Percentiles rank a stretch among this genome's conserved stretches.
Conservation (phyloP, 2,113 vertebrate species). For the Urocynchramus pylzowi region DNA sequence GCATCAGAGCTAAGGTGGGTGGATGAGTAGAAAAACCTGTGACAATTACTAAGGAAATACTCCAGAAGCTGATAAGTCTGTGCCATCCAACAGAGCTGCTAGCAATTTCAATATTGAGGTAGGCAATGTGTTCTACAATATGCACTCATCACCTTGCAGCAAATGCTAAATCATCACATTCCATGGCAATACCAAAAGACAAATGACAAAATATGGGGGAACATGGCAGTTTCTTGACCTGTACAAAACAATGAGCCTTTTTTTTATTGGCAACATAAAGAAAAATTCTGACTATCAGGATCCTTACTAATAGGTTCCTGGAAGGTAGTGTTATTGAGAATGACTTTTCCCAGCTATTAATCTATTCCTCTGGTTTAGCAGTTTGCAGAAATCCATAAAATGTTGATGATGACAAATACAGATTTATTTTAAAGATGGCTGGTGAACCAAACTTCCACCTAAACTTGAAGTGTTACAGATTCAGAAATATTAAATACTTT, state of each 20-base stretch:
- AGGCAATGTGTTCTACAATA: background rate
- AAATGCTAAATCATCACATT: background rate
- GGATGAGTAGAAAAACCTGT: background rate
- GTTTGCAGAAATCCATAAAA: background rate
- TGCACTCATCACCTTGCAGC: background rate
- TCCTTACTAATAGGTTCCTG: background rate
- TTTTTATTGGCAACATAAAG: background rate
- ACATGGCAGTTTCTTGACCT: background rate
- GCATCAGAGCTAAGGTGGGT: background rate
- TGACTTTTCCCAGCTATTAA: background rate
- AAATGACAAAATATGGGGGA: background rate
- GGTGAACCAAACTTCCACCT: background rate
- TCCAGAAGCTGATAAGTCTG: background rate
- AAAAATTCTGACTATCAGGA: background rate
- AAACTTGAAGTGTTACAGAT: background rate
- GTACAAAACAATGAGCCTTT: background rate
- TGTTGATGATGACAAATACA: background rate
- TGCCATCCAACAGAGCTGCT: background rate
- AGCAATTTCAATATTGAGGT: background rate
- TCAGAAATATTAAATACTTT: background rate
- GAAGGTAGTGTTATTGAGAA: background rate
- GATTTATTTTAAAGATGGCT: background rate
- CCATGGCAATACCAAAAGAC: background rate
- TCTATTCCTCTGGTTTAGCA: background rate
- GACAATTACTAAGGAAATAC: background rate